Conservation (phyloP, 2,888 invertebrate genomes). For the Boloria selene region DNA sequence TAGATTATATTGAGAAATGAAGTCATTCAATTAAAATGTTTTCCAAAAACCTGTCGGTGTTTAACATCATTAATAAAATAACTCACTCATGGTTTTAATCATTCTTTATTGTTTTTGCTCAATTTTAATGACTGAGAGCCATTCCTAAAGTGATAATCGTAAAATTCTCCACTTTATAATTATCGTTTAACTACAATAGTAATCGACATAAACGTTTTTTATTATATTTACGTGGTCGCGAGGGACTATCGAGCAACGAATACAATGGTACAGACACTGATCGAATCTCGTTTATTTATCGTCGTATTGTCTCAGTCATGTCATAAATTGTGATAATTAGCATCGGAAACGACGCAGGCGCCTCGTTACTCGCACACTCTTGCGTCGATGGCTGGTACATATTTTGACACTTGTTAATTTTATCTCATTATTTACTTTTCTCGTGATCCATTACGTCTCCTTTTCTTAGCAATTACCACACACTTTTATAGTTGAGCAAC, state of each 20-base stretch:
- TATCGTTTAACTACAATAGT: background rate
- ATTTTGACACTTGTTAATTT: constrained; percentile 26
- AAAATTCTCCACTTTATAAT: too few relatives aligned
- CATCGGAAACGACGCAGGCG: constrained; percentile 35
- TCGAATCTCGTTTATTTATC: constrained; percentile 43
- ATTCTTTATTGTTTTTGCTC: too few relatives aligned
- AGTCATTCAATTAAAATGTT: background rate
- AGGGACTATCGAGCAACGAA: background rate
- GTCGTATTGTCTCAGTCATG: constrained; percentile 42
- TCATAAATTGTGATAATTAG: constrained; percentile 46
- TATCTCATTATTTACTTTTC: constrained; percentile 10
- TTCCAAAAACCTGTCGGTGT: too few relatives aligned
- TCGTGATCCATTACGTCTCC: constrained; percentile 16
- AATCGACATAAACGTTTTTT: background rate
- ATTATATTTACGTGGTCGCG: constrained; percentile 4
- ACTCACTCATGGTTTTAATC: too few relatives aligned
- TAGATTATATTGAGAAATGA: background rate
- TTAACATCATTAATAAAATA: too few relatives aligned
- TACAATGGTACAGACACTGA: constrained; percentile 28
- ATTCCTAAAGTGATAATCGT: too few relatives aligned
- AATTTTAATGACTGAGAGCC: too few relatives aligned
- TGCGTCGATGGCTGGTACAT: constrained; percentile 10
- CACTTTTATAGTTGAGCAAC: constrained; percentile 8
- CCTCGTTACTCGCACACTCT: constrained; percentile 17
- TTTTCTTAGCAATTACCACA: constrained; percentile 13